Evolutionary conservation across 2,113 vertebrate species (phyloP).

Genomic region (Calyptomena viridis): DNA sequence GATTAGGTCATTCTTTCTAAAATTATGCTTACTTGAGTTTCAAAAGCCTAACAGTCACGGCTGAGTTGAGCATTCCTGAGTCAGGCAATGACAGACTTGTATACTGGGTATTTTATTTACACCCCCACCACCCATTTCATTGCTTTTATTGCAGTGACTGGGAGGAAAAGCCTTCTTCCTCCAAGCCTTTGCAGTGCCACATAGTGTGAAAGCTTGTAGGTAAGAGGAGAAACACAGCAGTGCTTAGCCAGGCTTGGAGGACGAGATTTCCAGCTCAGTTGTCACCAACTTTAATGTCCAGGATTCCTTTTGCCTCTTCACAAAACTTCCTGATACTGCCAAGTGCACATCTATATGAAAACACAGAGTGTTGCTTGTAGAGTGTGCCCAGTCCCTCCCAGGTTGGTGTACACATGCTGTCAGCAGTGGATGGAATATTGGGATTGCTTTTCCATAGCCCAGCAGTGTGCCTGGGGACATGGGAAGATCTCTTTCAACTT

Average conservation of each 20-base stretch:
- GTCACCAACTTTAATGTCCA: not conserved
- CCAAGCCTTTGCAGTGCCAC: not conserved
- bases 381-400: not conserved
- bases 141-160: not conserved
- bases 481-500: not conserved
- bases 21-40: slow-evolving; percentile 41
- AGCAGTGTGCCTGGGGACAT: not conserved
- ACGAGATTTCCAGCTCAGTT: not conserved
- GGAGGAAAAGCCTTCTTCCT: not conserved
- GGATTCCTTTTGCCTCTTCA: not conserved
- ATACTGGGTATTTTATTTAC: not conserved
- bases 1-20: slow-evolving; percentile 56
- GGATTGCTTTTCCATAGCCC: not conserved
- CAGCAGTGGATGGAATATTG: not conserved
- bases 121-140: not conserved
- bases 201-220: not conserved
- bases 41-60: not conserved
- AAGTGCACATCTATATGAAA: accelerated
- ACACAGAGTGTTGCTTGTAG: not conserved
- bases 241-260: not conserved
- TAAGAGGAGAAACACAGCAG: not conserved
- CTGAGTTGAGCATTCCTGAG: not conserved
- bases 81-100: not conserved
- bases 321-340: not conserved
- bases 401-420: accelerated